Conservation (phyloP, 2,797 vertebrate species). For the Discoglossus pictus region DNA sequence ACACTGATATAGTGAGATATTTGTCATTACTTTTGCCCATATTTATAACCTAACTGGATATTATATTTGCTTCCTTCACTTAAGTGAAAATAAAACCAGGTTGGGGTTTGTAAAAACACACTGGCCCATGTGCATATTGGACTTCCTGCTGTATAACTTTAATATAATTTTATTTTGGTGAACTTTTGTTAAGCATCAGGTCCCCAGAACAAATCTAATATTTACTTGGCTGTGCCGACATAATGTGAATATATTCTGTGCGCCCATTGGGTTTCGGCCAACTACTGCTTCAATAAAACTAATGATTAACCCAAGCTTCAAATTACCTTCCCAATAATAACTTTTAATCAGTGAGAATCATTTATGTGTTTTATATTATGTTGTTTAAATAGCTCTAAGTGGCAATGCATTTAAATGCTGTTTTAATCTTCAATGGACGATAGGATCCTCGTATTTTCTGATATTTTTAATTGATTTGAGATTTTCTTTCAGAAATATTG, state of each 20-base stretch:
- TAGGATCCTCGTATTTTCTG: slow-evolving; percentile 13
- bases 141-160: slow-evolving; percentile 28
- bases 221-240: slow-evolving; percentile 21
- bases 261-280: slow-evolving; percentile 32
- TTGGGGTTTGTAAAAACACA: too few relatives aligned
- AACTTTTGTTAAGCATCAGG: slow-evolving; percentile 22
- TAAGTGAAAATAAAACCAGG: too few relatives aligned
- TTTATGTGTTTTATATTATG: slow-evolving; percentile 47
- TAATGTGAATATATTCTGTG: slow-evolving; percentile 31
- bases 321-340: slow-evolving; percentile 39
- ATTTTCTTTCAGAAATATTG: slow-evolving; percentile 28
- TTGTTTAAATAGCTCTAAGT: slow-evolving; percentile 48
- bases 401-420: slow-evolving; percentile 50
- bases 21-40: too few relatives aligned
- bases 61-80: too few relatives aligned
- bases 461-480: slow-evolving; percentile 39
- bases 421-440: slow-evolving; percentile 28
- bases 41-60: too few relatives aligned
- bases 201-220: slow-evolving; percentile 39
- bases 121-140: neutral
- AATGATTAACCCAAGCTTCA: slow-evolving; percentile 36
- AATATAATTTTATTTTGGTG: slow-evolving; percentile 38
- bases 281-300: slow-evolving; percentile 13
- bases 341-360: slow-evolving; percentile 44
- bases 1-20: too few relatives aligned